Percentiles rank a stretch among this genome's conserved stretches.
Conservation (phyloP, 2,888 invertebrate species). For the Caenorhabditis imperialis region DNA sequence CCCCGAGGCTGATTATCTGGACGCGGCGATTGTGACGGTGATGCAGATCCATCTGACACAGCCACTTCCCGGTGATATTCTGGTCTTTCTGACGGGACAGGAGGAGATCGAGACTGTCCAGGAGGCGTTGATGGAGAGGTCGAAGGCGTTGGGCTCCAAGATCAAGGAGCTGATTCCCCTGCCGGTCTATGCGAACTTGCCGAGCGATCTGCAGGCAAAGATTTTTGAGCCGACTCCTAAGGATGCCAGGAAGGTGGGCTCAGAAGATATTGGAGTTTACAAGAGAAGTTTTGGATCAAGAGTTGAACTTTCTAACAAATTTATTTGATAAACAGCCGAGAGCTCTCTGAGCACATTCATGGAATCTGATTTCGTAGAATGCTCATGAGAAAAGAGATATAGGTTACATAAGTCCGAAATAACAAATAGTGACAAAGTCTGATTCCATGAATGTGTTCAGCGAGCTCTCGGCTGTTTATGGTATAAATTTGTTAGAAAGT, state of each 20-base stretch:
- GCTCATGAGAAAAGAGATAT: too few relatives aligned
- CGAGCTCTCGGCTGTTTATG: too few relatives aligned
- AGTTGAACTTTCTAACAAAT: too few relatives aligned
- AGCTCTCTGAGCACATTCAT: too few relatives aligned
- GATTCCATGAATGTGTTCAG: too few relatives aligned
- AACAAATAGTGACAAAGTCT: too few relatives aligned
- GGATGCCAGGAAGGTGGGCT: slow-evolving; percentile 88
- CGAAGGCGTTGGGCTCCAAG: slow-evolving; percentile 91
- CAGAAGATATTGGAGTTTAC: background rate
- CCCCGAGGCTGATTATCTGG: slow-evolving; percentile 98
- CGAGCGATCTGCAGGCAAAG: slow-evolving; percentile 98
- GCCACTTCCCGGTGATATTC: slow-evolving; percentile 89
- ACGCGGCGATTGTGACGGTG: slow-evolving; percentile 83
- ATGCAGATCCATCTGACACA: slow-evolving; percentile 98
- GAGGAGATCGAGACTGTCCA: slow-evolving; percentile 78
- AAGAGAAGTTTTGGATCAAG: too few relatives aligned
- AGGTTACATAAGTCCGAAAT: too few relatives aligned
- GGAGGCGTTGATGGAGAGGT: slow-evolving; percentile 85
- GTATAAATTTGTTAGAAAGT: too few relatives aligned
- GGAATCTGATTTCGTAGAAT: too few relatives aligned
- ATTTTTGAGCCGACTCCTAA: slow-evolving; percentile 98
- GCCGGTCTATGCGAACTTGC: slow-evolving; percentile 97
- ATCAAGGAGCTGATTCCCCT: slow-evolving; percentile 91
- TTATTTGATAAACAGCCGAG: too few relatives aligned
- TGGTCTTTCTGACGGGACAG: slow-evolving; percentile 89